Evolutionary conservation across 1,140 invertebrate genomes (phyloP), one percentile per base, ranked within the genome.

Genomic region (Trichonephila inaurata): DNA sequence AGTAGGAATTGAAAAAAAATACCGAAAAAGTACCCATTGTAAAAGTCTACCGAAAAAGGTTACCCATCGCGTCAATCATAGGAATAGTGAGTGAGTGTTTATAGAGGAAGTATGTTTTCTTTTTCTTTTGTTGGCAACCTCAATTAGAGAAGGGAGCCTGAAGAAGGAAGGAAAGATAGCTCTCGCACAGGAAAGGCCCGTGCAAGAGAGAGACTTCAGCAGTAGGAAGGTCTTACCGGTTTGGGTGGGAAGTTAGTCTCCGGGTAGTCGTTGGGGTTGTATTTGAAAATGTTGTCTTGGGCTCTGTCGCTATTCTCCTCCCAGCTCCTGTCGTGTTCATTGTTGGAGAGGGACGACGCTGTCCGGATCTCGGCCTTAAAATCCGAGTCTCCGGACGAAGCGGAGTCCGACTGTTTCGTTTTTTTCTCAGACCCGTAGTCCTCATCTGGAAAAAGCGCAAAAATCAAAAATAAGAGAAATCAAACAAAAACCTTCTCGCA

Each of bases 351-450:
- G 91, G 97, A 98, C 89, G 97, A 98, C 93, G 98, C 98, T 69
- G 98, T 97, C 94, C 98, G 96, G 90, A 98, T 96, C 96, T 99
- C 98, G 82, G 98, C 96, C 96, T 99, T 99, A 95, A 98, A 96
- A 96, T 98, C 98, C 94, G 98, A 98, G 95, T 98, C 97, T 33
- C 95, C 96, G 85, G 98, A 98, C 95, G 97, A 98, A 94, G 97
- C 96, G 4, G 94, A 94, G 95, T 98, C 98, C 60, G 89, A 92
- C 89, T 92, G 89, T 95, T 98, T 98, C 95, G 97, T 98, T 95
- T 97, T 97, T 96, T 98, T 98, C 95, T 98, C 97, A 28, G 97
- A 97, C 95, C 97, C 97, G 28, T 96, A 94, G n/a, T 95, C 95
- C 64, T 95, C 94, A 91, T 94, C 94, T 94, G 88, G 61, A 81